These are phyloP conservation scores for Hippoglossus hippoglossus DNA, from an alignment of 2,797 vertebrate genomes.

Conservation along the genomic window DNA sequence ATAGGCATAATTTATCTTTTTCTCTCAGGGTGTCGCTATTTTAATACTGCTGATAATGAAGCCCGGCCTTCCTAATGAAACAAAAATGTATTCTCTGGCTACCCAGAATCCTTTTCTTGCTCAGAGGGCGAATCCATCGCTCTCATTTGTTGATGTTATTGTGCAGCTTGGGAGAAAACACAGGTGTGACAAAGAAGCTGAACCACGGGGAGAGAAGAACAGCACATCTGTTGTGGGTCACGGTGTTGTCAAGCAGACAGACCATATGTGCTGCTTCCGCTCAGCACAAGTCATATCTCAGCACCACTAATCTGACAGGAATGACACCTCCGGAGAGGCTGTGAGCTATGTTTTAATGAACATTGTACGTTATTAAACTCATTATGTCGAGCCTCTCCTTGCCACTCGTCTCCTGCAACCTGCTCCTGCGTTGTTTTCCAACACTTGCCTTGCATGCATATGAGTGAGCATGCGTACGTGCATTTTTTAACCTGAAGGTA, in stretches of 20 bases:
- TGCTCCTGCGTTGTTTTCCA: constrained; percentile 33
- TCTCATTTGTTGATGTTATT: constrained; percentile 62
- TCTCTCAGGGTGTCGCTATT: constrained; percentile 6
- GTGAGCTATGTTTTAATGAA: constrained; percentile 81
- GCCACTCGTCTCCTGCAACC: constrained; percentile 48
- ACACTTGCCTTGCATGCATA: constrained; percentile 31
- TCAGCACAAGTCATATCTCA: constrained; percentile 72
- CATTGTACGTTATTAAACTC: constrained; percentile 77
- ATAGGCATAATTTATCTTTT: constrained; percentile 6
- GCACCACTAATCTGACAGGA: constrained; percentile 78
- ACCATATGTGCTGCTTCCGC: constrained; percentile 76
- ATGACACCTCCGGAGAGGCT: constrained; percentile 75
- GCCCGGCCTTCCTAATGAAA: constrained; percentile 34
- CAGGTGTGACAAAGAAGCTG: constrained; percentile 72
- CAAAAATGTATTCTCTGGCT: constrained; percentile 38
- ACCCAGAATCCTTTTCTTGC: constrained; percentile 38
- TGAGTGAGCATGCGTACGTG: constrained; percentile 13
- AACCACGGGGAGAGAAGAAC: constrained; percentile 59
- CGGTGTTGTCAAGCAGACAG: constrained; percentile 70
- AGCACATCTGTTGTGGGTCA: constrained; percentile 82
- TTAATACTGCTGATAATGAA: constrained; percentile 19
- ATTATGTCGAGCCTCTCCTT: constrained; percentile 71
- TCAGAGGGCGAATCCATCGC: constrained; percentile 42
- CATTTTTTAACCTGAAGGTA: constrained; percentile 50
- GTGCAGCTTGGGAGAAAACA: constrained; percentile 59